Conservation (phyloP, 2,888 invertebrate species). For the Selenia dentaria region DNA sequence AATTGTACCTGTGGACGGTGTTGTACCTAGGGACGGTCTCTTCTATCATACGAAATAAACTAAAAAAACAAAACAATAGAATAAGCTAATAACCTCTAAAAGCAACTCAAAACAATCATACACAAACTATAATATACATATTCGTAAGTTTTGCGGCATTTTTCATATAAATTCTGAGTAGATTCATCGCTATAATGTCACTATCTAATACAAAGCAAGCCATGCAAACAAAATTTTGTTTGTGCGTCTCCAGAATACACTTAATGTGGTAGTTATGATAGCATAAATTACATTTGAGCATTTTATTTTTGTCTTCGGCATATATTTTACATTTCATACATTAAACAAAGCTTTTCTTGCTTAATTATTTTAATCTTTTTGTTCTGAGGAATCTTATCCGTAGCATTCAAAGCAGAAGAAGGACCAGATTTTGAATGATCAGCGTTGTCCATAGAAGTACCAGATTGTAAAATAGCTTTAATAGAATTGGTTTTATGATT, state of each 20-base stretch:
- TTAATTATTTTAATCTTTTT: no score
- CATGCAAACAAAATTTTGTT: constrained; percentile 2
- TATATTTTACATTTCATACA: no score
- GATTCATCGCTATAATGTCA: constrained; percentile 18
- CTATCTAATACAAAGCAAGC: constrained; percentile 12
- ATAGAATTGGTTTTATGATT: no score
- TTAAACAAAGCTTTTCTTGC: no score
- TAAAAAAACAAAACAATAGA: constrained; percentile 1
- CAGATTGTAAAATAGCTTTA: background rate
- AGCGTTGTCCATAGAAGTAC: constrained; percentile 6
- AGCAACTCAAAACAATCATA: no score
- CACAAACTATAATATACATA: constrained; percentile 1
- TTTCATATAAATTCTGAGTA: constrained; percentile 15
- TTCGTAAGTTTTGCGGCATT: constrained; percentile 13
- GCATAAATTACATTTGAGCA: constrained; percentile 20
- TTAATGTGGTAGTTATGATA: constrained; percentile 17
- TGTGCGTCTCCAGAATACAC: constrained; percentile 9
- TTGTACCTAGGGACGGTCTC: constrained; percentile 21
- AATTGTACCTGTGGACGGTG: constrained; percentile 18
- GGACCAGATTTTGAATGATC: constrained; percentile 3
- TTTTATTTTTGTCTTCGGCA: constrained; percentile 18
- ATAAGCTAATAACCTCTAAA: no score
- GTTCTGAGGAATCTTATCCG: no score
- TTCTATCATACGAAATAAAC: constrained; percentile 7
- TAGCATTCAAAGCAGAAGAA: no score